Conservation (phyloP, 2,113 vertebrate genomes). For the Haplotaxodon microlepis region DNA sequence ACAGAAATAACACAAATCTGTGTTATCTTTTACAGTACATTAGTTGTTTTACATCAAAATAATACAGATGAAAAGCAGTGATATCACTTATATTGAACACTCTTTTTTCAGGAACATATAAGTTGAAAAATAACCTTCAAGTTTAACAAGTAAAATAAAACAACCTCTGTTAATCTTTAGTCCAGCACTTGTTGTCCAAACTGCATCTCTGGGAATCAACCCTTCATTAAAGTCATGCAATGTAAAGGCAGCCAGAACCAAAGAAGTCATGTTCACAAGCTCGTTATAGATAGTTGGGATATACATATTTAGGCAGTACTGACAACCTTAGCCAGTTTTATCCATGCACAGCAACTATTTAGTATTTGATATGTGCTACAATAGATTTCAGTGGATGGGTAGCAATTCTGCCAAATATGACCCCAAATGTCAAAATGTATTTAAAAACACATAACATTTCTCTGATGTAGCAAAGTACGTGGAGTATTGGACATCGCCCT, state of each 20-base stretch:
- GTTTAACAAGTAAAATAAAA: background rate
- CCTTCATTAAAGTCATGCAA: background rate
- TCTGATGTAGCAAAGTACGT: background rate
- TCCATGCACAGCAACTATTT: background rate
- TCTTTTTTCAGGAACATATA: background rate
- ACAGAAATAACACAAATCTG: background rate
- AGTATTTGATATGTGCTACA: background rate
- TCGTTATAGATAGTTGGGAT: background rate
- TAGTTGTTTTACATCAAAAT: constrained; percentile 13
- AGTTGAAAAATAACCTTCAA: background rate
- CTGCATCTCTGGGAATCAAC: background rate
- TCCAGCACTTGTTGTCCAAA: background rate
- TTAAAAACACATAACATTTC: background rate
- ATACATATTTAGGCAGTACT: background rate
- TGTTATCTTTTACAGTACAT: constrained; percentile 20
- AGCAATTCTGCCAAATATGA: background rate
- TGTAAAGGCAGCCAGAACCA: constrained; percentile 33
- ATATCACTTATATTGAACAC: background rate
- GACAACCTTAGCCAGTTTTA: background rate
- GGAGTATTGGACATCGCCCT: background rate
- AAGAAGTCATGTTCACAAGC: background rate
- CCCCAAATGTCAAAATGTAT: background rate
- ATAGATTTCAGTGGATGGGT: background rate
- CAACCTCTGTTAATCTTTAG: background rate
- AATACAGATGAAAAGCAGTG: background rate